Percentiles rank a stretch among this genome's conserved stretches.
phyloP scores from a whole-genome alignment of 2,888 invertebrate genomes.

The Ochropleura leucogaster region DNA sequence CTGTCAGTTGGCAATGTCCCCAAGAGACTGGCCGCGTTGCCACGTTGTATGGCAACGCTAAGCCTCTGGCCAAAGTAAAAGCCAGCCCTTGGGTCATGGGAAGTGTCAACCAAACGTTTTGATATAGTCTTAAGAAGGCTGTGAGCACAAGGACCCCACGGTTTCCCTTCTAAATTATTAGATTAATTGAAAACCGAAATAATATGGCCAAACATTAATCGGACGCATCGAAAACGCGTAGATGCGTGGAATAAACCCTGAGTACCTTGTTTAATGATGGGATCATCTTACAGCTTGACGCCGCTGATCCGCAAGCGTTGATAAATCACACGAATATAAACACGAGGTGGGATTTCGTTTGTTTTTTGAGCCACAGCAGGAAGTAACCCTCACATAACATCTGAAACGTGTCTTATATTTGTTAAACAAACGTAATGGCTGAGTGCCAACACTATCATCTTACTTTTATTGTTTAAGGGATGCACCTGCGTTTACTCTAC shows the following conservation, averaged over 20 bases:
- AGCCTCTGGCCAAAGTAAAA: no score
- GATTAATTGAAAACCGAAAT: neutral
- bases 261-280: constrained; percentile 75
- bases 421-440: constrained; percentile 59
- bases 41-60: no score
- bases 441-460: constrained; percentile 22
- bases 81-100: no score
- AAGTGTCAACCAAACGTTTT: no score
- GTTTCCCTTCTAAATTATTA: neutral
- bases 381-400: constrained; percentile 59
- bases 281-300: constrained; percentile 78
- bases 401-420: constrained; percentile 71
- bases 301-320: constrained; percentile 81
- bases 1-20: no score
- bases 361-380: constrained; percentile 50
- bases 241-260: constrained; percentile 59
- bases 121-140: no score
- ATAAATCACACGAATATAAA: constrained; percentile 88
- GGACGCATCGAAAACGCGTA: constrained; percentile 47
- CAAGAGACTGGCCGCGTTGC: no score
- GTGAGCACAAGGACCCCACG: no score
- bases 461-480: constrained; percentile 2
- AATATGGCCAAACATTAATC: constrained; percentile 38
- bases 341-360: constrained; percentile 73
- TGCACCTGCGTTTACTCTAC: neutral